Percentiles rank a stretch among this genome's conserved stretches.
Conservation (phyloP, 1,140 invertebrate species). For the Homarus americanus region DNA sequence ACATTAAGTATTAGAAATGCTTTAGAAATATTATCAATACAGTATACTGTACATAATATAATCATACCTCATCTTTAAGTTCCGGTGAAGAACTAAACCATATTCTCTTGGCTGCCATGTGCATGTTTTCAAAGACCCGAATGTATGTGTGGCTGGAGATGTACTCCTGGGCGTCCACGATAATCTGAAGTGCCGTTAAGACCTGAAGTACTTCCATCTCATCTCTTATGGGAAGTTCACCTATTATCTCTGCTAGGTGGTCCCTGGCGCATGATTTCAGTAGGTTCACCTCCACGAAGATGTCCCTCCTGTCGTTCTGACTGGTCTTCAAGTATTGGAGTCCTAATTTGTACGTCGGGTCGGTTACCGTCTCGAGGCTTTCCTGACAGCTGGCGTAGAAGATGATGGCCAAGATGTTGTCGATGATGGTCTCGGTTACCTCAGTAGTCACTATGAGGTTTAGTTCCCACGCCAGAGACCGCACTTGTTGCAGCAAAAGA, state of each 20-base stretch:
- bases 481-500: slow-evolving; percentile 63
- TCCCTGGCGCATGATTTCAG: slow-evolving; percentile 72
- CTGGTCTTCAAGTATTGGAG: no score
- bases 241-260: slow-evolving; percentile 65
- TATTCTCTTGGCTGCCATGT: slow-evolving; percentile 31
- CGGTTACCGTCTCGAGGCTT: slow-evolving; percentile 30
- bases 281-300: slow-evolving; percentile 56
- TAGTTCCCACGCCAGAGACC: slow-evolving; percentile 69
- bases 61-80: slow-evolving; percentile 64
- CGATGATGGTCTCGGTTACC: slow-evolving; percentile 64
- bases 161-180: slow-evolving; percentile 51
- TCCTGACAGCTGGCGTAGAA: slow-evolving; percentile 70
- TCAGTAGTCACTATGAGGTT: slow-evolving; percentile 45
- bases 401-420: slow-evolving; percentile 68
- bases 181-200: slow-evolving; percentile 57
- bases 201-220: slow-evolving; percentile 72
- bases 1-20: neutral
- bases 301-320: neutral
- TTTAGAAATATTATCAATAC: no score
- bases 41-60: neutral
- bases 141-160: slow-evolving; percentile 69
- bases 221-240: slow-evolving; percentile 48
- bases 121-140: slow-evolving; percentile 59
- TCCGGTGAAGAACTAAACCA: slow-evolving; percentile 59
- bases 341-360: neutral